Conservation (phyloP, 2,888 invertebrate genomes). For the Andrena minutula region DNA sequence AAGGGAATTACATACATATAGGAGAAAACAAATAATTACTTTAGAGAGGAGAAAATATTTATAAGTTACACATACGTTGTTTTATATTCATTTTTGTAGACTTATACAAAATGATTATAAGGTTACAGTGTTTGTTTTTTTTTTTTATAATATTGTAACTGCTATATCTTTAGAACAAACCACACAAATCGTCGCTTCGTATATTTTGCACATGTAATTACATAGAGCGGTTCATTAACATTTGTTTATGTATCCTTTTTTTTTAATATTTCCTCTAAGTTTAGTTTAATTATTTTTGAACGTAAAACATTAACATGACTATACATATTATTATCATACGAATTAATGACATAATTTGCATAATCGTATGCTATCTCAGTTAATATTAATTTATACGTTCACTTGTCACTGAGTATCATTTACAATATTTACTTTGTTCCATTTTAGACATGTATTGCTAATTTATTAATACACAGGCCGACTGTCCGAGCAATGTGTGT, state of each 20-base stretch:
- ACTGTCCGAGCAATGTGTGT: slow-evolving; percentile 47
- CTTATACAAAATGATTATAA: slow-evolving; percentile 48
- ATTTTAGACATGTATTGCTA: slow-evolving; percentile 54
- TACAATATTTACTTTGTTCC: slow-evolving; percentile 53
- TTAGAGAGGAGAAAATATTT: slow-evolving; percentile 55
- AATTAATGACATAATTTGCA: slow-evolving; percentile 40
- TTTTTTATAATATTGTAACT: slow-evolving; percentile 30
- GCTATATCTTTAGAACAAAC: slow-evolving; percentile 46
- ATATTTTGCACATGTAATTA: slow-evolving; percentile 39
- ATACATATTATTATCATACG: slow-evolving; percentile 45
- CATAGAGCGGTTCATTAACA: slow-evolving; percentile 42
- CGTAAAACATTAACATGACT: slow-evolving; percentile 32
- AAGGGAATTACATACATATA: slow-evolving; percentile 59
- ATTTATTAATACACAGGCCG: slow-evolving; percentile 39
- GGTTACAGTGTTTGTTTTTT: slow-evolving; percentile 22
- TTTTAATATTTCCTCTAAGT: slow-evolving; percentile 23
- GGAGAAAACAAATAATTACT: slow-evolving; percentile 48
- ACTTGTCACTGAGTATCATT: slow-evolving; percentile 44
- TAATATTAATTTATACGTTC: slow-evolving; percentile 54
- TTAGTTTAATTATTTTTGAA: slow-evolving; percentile 39
- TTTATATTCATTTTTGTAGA: slow-evolving; percentile 48
- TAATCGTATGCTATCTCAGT: slow-evolving; percentile 26
- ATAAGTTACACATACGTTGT: slow-evolving; percentile 54
- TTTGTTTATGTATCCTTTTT: slow-evolving; percentile 47
- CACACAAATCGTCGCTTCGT: slow-evolving; percentile 39